Evolutionary conservation across 2,797 vertebrate species (phyloP).

Genomic region (Pampus argenteus): DNA sequence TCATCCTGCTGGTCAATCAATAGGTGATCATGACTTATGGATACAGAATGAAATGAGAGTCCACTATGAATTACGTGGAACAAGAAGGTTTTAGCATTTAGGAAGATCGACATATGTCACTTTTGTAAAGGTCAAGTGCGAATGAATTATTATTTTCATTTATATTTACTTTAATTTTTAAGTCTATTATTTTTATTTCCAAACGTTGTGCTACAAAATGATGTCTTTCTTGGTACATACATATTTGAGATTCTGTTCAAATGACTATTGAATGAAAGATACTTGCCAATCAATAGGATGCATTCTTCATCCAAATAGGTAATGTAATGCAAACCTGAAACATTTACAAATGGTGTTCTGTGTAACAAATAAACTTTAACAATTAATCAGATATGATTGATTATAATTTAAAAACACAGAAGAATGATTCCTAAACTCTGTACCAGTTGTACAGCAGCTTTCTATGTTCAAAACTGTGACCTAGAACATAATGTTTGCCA

Average conservation of each 20-base stretch:
- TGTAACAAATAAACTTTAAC: not conserved
- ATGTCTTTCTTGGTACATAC: not conserved
- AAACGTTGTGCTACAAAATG: not conserved
- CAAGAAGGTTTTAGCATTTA: not conserved
- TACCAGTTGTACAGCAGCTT: not conserved
- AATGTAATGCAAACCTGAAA: not conserved
- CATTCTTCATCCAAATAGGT: not conserved
- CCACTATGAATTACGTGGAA: not conserved
- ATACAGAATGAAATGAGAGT: not conserved
- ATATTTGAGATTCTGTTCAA: not conserved
- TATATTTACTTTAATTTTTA: not conserved
- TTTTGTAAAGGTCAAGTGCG: not conserved
- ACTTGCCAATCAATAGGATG: not conserved
- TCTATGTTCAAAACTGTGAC: not conserved
- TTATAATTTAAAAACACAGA: not conserved
- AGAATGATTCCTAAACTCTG: not conserved
- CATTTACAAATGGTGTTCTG: not conserved
- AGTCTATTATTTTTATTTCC: not conserved
- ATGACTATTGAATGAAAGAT: not conserved
- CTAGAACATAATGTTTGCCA: slow-evolving; percentile 16
- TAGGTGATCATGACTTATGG: slow-evolving; percentile 48
- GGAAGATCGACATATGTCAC: not conserved
- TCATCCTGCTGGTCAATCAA: slow-evolving; percentile 52
- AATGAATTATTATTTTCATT: not conserved
- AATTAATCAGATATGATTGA: not conserved